phyloP scores from a whole-genome alignment of 2,113 vertebrate genomes.

The Heloderma charlesbogerti region DNA sequence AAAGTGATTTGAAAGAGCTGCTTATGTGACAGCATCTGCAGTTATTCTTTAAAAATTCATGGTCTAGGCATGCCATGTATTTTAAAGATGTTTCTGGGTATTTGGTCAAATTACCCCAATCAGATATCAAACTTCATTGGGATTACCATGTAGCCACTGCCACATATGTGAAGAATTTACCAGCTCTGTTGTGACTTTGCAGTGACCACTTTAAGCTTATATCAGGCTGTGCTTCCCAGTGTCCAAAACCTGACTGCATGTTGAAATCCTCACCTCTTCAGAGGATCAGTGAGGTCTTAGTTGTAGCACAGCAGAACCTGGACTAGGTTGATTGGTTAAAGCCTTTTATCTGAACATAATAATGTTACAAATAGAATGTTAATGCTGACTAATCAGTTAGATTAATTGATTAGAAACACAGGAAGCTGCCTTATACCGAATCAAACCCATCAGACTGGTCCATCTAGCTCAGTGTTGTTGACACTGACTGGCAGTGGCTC shows the following conservation, averaged over 20 bases:
- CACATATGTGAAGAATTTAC: not conserved
- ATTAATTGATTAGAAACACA: not conserved
- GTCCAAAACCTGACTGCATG: not conserved
- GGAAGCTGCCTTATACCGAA: not conserved
- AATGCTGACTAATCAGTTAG: not conserved
- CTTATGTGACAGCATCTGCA: not conserved
- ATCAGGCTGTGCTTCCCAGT: not conserved
- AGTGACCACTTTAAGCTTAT: not conserved
- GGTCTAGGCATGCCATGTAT: not conserved
- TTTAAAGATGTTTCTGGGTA: conserved; percentile 25
- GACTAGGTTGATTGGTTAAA: not conserved
- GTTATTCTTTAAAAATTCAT: not conserved
- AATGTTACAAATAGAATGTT: not conserved
- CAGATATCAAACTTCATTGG: not conserved
- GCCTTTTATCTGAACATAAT: not conserved
- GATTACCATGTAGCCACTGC: conserved; percentile 4
- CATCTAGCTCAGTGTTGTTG: no score
- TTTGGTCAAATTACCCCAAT: conserved; percentile 43
- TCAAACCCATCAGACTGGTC: no score
- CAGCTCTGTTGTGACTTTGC: not conserved
- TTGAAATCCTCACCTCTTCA: not conserved
- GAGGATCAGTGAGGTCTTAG: not conserved
- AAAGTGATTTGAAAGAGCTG: conserved; percentile 27
- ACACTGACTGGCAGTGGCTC: no score
- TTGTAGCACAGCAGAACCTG: not conserved